Evolutionary conservation across 2,113 vertebrate species (phyloP).

Genomic region (Neogobius melanostomus): DNA sequence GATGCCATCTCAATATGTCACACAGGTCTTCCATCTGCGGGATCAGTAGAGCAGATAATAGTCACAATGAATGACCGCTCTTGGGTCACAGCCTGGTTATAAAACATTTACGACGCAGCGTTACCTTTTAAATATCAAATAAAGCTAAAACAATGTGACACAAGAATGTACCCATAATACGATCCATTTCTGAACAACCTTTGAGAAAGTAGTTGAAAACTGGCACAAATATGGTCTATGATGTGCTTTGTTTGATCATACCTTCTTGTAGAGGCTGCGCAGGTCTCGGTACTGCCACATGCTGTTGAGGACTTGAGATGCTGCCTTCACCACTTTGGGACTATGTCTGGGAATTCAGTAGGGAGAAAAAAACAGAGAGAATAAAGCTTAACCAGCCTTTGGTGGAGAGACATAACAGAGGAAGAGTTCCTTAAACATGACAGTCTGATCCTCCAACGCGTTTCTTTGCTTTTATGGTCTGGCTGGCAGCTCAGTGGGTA

Average conservation of each 20-base stretch:
- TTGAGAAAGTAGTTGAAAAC: not conserved
- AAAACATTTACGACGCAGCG: not conserved
- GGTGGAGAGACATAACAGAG: not conserved
- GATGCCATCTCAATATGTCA: too few species aligned
- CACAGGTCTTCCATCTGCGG: too few species aligned
- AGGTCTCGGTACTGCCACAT: constrained; percentile 99
- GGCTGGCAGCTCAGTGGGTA: not conserved
- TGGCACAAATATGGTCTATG: not conserved
- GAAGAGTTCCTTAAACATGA: not conserved
- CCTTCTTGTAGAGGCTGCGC: constrained; percentile 99
- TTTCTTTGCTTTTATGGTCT: not conserved
- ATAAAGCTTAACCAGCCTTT: constrained; percentile 54
- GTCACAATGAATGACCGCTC: too few species aligned
- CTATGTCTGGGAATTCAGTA: constrained; percentile 87
- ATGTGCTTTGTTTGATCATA: constrained; percentile 54
- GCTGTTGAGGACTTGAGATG: constrained; percentile 98
- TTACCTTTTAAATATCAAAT: not conserved
- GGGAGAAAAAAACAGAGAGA: constrained; percentile 33
- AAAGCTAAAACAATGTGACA: not conserved
- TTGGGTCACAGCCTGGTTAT: too few species aligned
- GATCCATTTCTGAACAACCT: not conserved
- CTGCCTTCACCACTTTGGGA: constrained; percentile 98
- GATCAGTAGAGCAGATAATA: too few species aligned
- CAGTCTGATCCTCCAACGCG: not conserved
- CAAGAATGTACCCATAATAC: not conserved